Percentiles rank a stretch among this genome's conserved stretches.
Conservation (phyloP, 1,140 invertebrate species). For the Sinonovacula constricta region DNA sequence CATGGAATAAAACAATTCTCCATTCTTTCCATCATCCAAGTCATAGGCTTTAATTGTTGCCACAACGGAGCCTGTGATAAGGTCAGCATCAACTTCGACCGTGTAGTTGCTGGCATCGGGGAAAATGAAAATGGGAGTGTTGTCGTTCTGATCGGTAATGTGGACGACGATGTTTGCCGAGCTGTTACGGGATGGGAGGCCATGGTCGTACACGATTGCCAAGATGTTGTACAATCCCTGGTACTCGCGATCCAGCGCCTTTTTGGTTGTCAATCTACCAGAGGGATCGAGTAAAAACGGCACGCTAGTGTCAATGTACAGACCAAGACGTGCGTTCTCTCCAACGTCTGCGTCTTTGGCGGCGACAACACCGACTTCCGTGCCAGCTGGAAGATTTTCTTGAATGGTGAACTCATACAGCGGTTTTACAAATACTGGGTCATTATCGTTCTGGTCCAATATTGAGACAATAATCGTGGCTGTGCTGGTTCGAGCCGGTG, state of each 20-base stretch:
- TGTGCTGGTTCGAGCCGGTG: slow-evolving; percentile 79
- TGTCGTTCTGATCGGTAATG: slow-evolving; percentile 91
- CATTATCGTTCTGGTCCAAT: slow-evolving; percentile 83
- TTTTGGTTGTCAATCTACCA: slow-evolving; percentile 82
- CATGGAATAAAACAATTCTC: slow-evolving; percentile 59
- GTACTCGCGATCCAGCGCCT: slow-evolving; percentile 90
- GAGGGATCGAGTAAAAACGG: slow-evolving; percentile 80
- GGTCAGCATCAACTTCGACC: slow-evolving; percentile 57
- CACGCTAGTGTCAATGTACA: slow-evolving; percentile 41
- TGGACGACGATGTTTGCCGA: slow-evolving; percentile 64
- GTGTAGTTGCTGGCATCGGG: slow-evolving; percentile 69
- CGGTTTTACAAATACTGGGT: slow-evolving; percentile 64
- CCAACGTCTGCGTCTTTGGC: slow-evolving; percentile 94
- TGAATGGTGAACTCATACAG: slow-evolving; percentile 78
- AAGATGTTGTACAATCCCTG: slow-evolving; percentile 86
- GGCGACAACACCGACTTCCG: slow-evolving; percentile 87
- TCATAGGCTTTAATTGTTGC: slow-evolving; percentile 64
- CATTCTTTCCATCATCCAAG: slow-evolving; percentile 66
- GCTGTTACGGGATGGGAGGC: slow-evolving; percentile 78
- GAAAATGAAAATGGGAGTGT: slow-evolving; percentile 84
- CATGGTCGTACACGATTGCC: slow-evolving; percentile 86
- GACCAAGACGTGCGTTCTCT: slow-evolving; percentile 88
- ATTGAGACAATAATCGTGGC: slow-evolving; percentile 80
- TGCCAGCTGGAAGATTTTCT: slow-evolving; percentile 87
- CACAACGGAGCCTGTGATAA: slow-evolving; percentile 59